Percentiles rank a stretch among this genome's conserved stretches.
These are phyloP conservation scores for Anhinga anhinga DNA, from an alignment of 2,113 vertebrate species.

Conservation along the genomic window DNA sequence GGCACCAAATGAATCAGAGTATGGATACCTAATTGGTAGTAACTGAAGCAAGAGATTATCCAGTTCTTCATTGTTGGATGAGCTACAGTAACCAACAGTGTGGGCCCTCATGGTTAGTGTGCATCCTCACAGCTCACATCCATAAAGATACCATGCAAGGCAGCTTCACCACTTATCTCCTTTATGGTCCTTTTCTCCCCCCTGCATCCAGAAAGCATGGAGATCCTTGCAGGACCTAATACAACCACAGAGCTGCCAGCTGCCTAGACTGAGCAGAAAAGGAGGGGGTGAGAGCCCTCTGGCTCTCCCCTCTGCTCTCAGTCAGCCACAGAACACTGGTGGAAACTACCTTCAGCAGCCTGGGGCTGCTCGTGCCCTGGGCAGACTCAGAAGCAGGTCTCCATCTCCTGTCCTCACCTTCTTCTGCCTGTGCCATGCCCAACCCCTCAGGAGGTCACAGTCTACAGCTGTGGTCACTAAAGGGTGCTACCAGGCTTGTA, in stretches of 20 bases:
- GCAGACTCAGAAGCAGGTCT: background rate
- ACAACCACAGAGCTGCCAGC: background rate
- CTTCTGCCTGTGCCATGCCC: background rate
- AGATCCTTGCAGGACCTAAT: background rate
- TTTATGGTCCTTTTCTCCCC: background rate
- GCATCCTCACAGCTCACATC: background rate
- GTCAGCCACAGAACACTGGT: too few relatives aligned
- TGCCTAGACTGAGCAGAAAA: background rate
- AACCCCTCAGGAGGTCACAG: background rate
- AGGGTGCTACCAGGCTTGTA: background rate
- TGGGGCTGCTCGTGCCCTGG: accelerated
- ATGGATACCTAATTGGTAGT: background rate
- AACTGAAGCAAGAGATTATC: background rate
- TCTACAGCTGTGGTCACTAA: background rate
- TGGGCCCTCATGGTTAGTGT: background rate
- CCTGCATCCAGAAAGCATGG: background rate
- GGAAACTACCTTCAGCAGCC: background rate
- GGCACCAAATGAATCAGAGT: background rate
- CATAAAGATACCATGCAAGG: background rate
- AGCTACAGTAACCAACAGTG: background rate
- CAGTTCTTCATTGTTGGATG: background rate
- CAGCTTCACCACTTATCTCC: background rate
- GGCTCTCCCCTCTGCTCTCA: background rate
- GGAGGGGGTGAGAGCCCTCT: background rate
- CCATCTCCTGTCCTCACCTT: background rate